Percentiles rank a stretch among this genome's conserved stretches.
Conservation (phyloP, 2,113 vertebrate species). For the Trichechus manatus region DNA sequence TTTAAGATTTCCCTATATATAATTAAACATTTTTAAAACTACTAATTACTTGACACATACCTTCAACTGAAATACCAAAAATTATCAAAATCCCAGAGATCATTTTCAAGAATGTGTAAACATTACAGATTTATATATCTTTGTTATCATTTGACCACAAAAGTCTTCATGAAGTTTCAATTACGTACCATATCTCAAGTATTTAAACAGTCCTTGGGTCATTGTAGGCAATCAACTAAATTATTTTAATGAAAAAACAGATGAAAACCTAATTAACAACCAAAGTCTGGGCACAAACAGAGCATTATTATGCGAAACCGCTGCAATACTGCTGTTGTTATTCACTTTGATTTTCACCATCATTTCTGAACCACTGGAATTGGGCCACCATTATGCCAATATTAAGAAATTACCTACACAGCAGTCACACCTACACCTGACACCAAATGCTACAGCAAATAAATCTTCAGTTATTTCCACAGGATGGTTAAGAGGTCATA, state of each 20-base stretch:
- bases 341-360: constrained; percentile 39
- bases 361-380: not conserved
- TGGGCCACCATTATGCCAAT: not conserved
- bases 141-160: not conserved
- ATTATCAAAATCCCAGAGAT: constrained; percentile 17
- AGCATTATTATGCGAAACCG: not conserved
- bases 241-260: constrained; percentile 34
- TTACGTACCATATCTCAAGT: not conserved
- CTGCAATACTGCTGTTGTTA: not conserved
- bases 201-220: constrained; percentile 15
- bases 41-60: not conserved
- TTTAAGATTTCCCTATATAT: not conserved
- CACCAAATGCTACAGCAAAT: not conserved
- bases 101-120: not conserved
- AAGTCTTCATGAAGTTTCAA: constrained; percentile 29
- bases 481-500: not conserved
- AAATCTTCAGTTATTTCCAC: not conserved
- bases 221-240: constrained; percentile 1
- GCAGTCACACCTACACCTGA: not conserved
- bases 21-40: not conserved
- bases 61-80: constrained; percentile 17
- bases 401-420: not conserved
- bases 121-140: not conserved
- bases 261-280: not conserved
- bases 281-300: not conserved